Evolutionary conservation across 2,113 vertebrate genomes (phyloP), one percentile per base, ranked within the genome.

Genomic region (Prietella phreatophila): DNA sequence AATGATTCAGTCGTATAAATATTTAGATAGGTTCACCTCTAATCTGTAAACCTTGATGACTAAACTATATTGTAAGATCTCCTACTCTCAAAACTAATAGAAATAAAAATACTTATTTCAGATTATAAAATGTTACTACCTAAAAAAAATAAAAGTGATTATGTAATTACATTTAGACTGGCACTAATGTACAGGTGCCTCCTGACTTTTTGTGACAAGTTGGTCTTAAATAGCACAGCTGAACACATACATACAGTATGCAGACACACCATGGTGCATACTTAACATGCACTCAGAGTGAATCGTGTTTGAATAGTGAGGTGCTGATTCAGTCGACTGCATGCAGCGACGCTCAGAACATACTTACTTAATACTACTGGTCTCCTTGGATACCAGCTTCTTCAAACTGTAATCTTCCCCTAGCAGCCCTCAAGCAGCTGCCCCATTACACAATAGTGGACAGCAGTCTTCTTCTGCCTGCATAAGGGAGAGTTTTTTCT

Each of bases 361-460:
- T 89, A 95, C 95, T 95, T 91, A 95, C 95, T 92, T 87, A 71
- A 86, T 87, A 89, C 91, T 82, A 87, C 83, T 19, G 88, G 91
- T 94, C 91, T 92, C 94, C 92, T 91, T 92, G 93, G 93, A 94
- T 92, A 94, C 83, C 90, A 91, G 91, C 89, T 89, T 91, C 78
- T 71, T 91, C 90, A 92, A 86, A 92, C 85, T 88, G 91, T 90
- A 84, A 94, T 92, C 81, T 93, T 91, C 85, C 84, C 13, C 87
- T 89, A 89, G 89, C 89, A 86, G 17, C 91, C 91, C 90, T 73
- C 36, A 50, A 61, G 47, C 60, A 36, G 50, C 76, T n/a, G 30
- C 56, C 91, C 91, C 65, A 91, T 95, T 94, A 96, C 92, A 96
- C 95, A 5, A 93, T 95, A 85, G 95, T 96, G 3, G 95, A 96